Conservation (phyloP, 2,113 vertebrate genomes). For the Sceloporus undulatus region DNA sequence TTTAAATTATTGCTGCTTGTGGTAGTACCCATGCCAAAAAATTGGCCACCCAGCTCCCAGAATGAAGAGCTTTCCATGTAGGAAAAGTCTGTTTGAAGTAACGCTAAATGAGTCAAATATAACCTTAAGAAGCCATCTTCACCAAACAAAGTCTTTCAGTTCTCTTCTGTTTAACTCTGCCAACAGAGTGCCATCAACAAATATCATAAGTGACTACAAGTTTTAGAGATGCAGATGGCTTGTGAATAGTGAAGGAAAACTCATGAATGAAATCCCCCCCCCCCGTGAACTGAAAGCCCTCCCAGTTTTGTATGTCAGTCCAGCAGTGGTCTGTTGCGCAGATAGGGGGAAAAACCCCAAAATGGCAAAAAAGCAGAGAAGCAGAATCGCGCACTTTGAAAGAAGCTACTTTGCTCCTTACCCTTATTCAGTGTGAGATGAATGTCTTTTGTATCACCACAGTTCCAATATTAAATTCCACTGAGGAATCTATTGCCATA, state of each 20-base stretch:
- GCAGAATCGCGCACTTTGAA: no score
- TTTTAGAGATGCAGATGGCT: neutral
- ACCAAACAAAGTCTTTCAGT: neutral
- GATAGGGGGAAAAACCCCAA: no score
- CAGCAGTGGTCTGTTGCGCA: neutral
- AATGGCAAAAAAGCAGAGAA: neutral
- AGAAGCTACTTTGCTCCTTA: neutral
- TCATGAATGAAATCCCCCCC: neutral
- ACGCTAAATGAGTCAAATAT: neutral
- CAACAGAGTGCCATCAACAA: neutral
- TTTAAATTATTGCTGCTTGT: neutral
- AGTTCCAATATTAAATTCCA: neutral
- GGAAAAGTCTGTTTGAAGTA: neutral
- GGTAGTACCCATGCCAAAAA: neutral
- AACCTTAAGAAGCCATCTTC: neutral
- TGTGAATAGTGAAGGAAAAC: conserved; percentile 11
- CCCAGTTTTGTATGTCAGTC: neutral
- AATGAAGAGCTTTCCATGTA: neutral
- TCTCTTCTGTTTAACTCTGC: neutral
- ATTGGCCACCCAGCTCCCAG: neutral
- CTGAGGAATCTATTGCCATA: conserved; percentile 16
- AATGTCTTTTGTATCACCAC: neutral
- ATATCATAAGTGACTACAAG: neutral
- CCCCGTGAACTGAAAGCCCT: neutral
- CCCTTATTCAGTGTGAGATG: neutral